Base-by-base conservation (phyloP, 1,140 invertebrate species). In the Aphaenogaster rudis region DNA sequence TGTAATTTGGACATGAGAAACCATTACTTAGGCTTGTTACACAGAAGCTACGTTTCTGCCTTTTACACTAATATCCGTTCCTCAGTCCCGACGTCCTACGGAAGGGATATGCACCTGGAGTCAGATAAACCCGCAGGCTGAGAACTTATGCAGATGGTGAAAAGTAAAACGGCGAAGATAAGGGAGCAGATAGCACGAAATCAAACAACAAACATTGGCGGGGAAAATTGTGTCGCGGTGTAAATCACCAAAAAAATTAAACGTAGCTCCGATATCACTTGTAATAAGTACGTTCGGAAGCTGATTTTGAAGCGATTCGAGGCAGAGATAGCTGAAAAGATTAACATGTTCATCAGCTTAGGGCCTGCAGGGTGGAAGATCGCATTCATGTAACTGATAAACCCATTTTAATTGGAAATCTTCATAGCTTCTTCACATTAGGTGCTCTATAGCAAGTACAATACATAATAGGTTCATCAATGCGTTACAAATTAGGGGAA, bases 401-500 rank as follows among this genome's bases (percentile, higher is more conserved):
- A 89, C 52, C 71, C 52, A 86, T 87, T 94, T 94, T 95, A 95
- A 95, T 95, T 94, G 91, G 86, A 93, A 93, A 88, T 85, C 88
- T 81, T 77, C 86, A 64, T 64, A 84, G 84, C 88, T 92, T 91
- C 86, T 67, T 78, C 57, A 78, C 72, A 84, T 88, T 74, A 67
- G 69, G 76, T 72, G 36, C 79, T 67, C 82, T 50, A 42, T 42
- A 39, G 39, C 36, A 57, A 17, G 6, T 74, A n/a, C 8, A 81
- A 45, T 7, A 36, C 15, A 84, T 33, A 92, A 92, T 92, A 67
- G 86, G 64, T 36, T 81, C 76, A 36, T 9, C 52, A 88, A 87
- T 64, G 63, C 85, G 54, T 80, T 67, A 91, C 36, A 28, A 77
- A 64, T 61, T 61, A n/a, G 77, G 74, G 88, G 63, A 78, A 63